Evolutionary conservation across 2,797 vertebrate genomes (phyloP), one percentile per base, ranked within the genome.

Genomic region (Hephaestus fuliginosus): DNA sequence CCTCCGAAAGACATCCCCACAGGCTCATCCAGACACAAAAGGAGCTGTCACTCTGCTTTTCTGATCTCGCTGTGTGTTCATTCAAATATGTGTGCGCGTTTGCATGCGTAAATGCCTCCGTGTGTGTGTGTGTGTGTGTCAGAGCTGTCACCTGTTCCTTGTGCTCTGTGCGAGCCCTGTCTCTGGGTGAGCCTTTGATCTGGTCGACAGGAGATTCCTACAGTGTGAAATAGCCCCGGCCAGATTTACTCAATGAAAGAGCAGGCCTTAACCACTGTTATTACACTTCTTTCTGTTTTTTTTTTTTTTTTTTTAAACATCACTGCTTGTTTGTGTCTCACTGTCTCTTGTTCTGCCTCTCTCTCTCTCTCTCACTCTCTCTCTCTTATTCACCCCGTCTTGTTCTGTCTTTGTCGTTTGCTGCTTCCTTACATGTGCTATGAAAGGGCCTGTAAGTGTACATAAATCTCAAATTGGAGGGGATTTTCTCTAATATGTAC

Each of bases 201-300:
- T 95, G 74, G 76, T 89, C 83, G 48, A 87, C 83, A 91, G 89
- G 92, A 92, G 95, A 95, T 94, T 94, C 91, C 88, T 95, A 92
- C 86, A 89, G 89, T 92, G 86, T 95, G 94, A 96, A 96, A 95
- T 93, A 95, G 93, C 86, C 87, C 84, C 39, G 41, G 72, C 81
- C 92, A 94, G 90, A 92, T 91, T 89, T 92, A 74, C 81, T 93
- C 94, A 94, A 96, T 96, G 94, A 96, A 94, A 95, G 95, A 95
- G 93, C 81, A 89, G 76, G 56, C 60, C 74, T 89, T 88, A 91
- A 94, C 87, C 91, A 92, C 94, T 95, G 90, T 95, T 92, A 95
- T 95, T 95, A 94, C 80, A 63, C 55, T 66, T 72, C 43, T 80
- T 86, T 25, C 25, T 25, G 25, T 25, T 25, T 25, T 25, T 81